Evolutionary conservation across 2,888 invertebrate genomes (phyloP), one percentile per base, ranked within the genome.

Genomic region (Ichneumoninae sp.): DNA sequence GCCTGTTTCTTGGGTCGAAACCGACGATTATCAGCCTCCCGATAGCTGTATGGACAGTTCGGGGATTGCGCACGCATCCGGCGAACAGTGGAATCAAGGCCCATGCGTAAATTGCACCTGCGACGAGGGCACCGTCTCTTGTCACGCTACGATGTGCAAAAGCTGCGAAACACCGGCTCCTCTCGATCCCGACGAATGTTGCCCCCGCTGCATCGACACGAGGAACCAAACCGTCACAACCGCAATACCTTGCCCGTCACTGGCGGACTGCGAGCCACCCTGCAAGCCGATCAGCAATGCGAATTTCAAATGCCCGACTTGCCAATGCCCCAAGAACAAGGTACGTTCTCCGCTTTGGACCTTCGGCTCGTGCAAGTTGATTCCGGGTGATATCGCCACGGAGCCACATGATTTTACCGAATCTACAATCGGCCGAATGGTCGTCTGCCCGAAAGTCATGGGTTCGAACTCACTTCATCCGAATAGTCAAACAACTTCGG

Each of bases 61-160:
- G 65, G 90, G 90, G 13, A 80, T 88, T 44, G 86, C 88, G 16
- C 88, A 87, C 52, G 74, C 86, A 5, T 69, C 86, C 47, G 87
- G 88, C 77, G 87, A 90, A 83, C 78, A 72, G 75, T 86, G 92
- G 92, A 83, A 91, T 85, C 79, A 87, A 86, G 86, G 87, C n/a
- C 89, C 89, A 3, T 93, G 93, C 87, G 84, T 86, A 7, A 90
- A 87, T 81, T 93, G 93, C 88, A 83, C 86, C n/a, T 93, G 93
- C 85, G 89, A 91, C 36, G 87, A 88, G 44, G 89, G 89, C 13
- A 70, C 66, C 47, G 66, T 85, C 19, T 89, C 90, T 50, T 93
- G 93, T 86, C 91, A 91, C 33, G 87, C 86, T 4, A 88, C 90
- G 16, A 92, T 92, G 92, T 92, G 92, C 87, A 91, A 91, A 78